Base-by-base conservation (phyloP, 2,797 vertebrate species). In the Siniperca scherzeri region DNA sequence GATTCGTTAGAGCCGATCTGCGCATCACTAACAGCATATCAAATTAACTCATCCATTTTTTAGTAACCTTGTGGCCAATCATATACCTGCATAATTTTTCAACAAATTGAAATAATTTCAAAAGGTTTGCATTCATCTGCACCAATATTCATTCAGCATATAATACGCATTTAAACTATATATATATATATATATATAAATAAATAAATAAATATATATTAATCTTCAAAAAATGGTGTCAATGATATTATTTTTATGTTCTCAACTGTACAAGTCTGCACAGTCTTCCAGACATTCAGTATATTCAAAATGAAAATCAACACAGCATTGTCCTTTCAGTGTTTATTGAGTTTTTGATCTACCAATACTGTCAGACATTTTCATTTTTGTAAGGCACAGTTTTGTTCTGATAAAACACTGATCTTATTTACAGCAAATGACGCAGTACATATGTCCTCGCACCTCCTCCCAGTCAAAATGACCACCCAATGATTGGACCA, bases 331-430 rank as follows among this genome's bases (percentile, higher is more conserved):
- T 90, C 80, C 61, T 90, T 89, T 91, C 77, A 59, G 74, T 77
- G 74, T 94, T 94, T 93, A 94, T 93, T 95, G 71, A 90, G 66
- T 73, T 87, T 89, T 82, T 88, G 77, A 86, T 87, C 78, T 74
- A 85, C 80, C 87, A 95, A 92, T 94, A 92, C 90, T 90, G 87
- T 93, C 81, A 88, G 81, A 93, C 87, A 84, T 80, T 80, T 88
- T 78, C 50, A 74, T 86, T 88, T 83, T 75, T 85, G 77, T 86
- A 95, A 95, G 95, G 95, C 94, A 96, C 95, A 92, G 73, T 82
- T 92, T 93, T 93, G 90, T 92, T 93, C 88, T 89, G 79, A 86
- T 83, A 89, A 92, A 92, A 92, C 81, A 90, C 87, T 89, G 88
- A 90, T 88, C 59, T 82, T 89, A 91, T 91, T 91, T 93, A 92